phyloP scores from a whole-genome alignment of 2,797 vertebrate species.

The Sebastes trivittatus region DNA sequence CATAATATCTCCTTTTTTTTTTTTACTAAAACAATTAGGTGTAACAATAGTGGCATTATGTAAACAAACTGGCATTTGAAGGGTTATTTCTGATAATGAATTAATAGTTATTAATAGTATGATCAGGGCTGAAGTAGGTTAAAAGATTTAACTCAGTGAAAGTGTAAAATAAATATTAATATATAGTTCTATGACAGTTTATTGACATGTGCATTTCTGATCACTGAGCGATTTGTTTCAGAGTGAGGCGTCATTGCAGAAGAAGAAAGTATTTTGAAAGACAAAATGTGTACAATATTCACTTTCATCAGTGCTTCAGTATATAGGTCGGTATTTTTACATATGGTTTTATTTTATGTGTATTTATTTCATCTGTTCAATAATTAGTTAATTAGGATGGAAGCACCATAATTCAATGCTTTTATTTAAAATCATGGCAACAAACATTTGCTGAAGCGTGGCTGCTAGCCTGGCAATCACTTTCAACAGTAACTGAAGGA shows the following conservation, averaged over 20 bases:
- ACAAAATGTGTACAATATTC: background rate
- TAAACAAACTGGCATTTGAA: background rate
- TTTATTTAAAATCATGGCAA: background rate
- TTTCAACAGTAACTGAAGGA: background rate
- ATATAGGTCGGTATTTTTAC: background rate
- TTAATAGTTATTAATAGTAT: no score
- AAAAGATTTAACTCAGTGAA: no score
- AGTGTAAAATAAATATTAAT: no score
- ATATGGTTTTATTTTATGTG: background rate
- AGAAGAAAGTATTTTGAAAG: background rate
- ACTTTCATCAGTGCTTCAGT: background rate
- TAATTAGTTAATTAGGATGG: background rate
- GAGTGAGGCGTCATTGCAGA: background rate
- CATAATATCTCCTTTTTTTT: no score
- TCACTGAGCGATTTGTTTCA: no score
- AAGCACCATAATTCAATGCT: background rate
- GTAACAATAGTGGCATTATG: background rate
- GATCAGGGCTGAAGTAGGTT: background rate
- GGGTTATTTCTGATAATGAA: no score
- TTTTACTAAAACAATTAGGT: no score
- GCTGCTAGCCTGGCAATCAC: background rate
- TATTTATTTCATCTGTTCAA: background rate
- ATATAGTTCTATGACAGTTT: no score
- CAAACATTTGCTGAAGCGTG: background rate
- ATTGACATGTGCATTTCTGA: no score